Base-by-base conservation (phyloP, 2,888 invertebrate genomes). In the Cheilosia variabilis region DNA sequence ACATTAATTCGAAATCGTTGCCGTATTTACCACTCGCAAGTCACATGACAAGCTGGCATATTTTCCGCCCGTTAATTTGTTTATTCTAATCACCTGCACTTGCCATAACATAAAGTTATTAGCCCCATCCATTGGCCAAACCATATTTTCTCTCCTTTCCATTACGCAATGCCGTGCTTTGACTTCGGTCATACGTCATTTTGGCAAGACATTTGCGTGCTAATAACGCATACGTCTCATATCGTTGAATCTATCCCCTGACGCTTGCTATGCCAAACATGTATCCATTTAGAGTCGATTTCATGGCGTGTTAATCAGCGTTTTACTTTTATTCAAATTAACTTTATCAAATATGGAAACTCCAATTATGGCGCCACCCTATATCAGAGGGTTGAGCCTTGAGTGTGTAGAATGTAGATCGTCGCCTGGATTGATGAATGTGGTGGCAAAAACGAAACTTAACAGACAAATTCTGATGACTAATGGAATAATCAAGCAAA, bases 251-350 rank as follows among this genome's bases (percentile, higher is more conserved):
- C 57, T 57, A 71, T 71, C 50, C 19, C 17, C 34, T 22, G 53
- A 24, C 73, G 60, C 53, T 66, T 66, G 57, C 52, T 31, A 86
- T 81, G 71, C 76, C 37, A 63, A 77, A 72, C 81, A 86, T 76
- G 81, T 81, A 71, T 72, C 69, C 60, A 53, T 72, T 72, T 77
- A 81, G 66, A 66, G 84, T 76, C 80, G 76, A 81, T 86, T 86
- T 86, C 81, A 81, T 86, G 68, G 86, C 86, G 86, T 86, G 86
- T 81, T 86, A 86, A 86, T 72, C 72, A 77, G 81, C 86, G 72
- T 81, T 86, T 76, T 68, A 81, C 76, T 76, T 76, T 86, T 81
- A 86, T 86, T 86, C 72, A 86, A 86, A 86, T 86, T 72, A 80
- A 52, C 66, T 66, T 52, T 81, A 76, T 81, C 77, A 77, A 81